A percentile compares a stretch with the other conserved stretches of the same genome.
These are phyloP conservation scores for Calosoma granatense DNA, from an alignment of 1,140 invertebrate genomes.

Conservation along the genomic window DNA sequence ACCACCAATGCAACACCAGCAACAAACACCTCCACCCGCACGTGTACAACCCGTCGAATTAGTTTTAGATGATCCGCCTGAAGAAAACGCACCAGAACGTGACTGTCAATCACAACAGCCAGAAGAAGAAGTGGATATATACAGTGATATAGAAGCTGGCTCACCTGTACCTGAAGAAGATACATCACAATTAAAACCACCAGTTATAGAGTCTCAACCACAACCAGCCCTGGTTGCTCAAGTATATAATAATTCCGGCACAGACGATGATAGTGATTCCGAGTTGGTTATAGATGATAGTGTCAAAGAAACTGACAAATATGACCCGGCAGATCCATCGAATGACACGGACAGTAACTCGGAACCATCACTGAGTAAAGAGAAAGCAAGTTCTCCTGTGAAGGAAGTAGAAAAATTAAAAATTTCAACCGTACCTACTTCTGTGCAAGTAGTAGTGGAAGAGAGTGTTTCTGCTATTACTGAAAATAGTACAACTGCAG, in stretches of 20 bases:
- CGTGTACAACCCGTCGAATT: constrained; percentile 1
- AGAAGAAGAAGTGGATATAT: constrained; percentile 39
- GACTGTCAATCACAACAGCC: constrained; percentile 8
- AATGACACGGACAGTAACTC: constrained; percentile 35
- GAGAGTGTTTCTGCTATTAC: too few species aligned
- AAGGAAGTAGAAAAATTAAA: constrained; percentile 16
- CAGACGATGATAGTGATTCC: constrained; percentile 43
- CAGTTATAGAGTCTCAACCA: constrained; percentile 35
- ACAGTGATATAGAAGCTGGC: constrained; percentile 43
- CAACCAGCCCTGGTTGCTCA: constrained; percentile 41
- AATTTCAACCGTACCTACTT: too few species aligned
- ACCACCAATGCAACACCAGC: neutral
- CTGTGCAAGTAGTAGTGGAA: too few species aligned
- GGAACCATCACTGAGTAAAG: constrained; percentile 9
- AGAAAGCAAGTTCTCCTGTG: constrained; percentile 6
- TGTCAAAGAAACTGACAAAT: constrained; percentile 39
- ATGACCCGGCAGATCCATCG: constrained; percentile 56
- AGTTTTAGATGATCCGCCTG: constrained; percentile 23
- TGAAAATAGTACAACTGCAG: too few species aligned
- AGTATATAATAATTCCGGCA: constrained; percentile 11
- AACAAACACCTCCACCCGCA: neutral
- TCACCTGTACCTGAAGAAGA: constrained; percentile 11
- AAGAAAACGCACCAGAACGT: constrained; percentile 24
- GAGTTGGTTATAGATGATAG: constrained; percentile 55
- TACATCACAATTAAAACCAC: constrained; percentile 16